Base-by-base conservation (phyloP, 2,888 invertebrate species). In the Metopia argyrocephala region DNA sequence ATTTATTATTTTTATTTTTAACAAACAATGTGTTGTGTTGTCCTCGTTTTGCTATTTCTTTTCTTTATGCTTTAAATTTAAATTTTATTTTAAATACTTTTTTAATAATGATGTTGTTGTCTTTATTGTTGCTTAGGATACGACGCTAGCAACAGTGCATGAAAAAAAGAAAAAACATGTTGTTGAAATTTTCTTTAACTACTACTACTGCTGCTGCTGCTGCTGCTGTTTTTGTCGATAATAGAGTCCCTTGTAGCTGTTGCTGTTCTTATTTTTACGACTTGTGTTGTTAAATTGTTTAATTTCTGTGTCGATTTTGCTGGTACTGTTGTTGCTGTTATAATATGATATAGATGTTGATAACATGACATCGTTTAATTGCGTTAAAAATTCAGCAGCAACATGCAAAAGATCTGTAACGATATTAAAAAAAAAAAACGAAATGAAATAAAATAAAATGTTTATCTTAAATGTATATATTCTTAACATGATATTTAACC, bases 361-460 rank as follows among this genome's bases (percentile, higher is more conserved):
- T 76, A 84, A 83, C 83, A 84, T 83, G 82, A 79, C 84, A 84
- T 84, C 80, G 84, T 82, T 83, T 76, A 74, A 78, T 71, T 75
- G 75, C 56, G 56, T 68, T 64, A 52, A 78, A 70, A 65, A 23
- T 66, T 50, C 70, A 66, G 57, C 62, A 73, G 76, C 76, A 76
- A 76, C 76, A 71, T 73, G 76, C 70, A 76, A 70, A 38, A 79
- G 57, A 66, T 75, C 59, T 61, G 46, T 59, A 76, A 76, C 46
- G 38, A 38, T 61, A 73, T 70, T 62, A 20, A 25, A 57, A 69
- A 70, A 54, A 6, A 56, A 61, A 62, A 64, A 46, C 21, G 57
- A 45, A 54, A 62, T 50, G 6, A 62, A 46, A 57, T 25, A 48
- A 18, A 45, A 45, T 31, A 59, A 48, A 56, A 31, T 76, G 27